A percentile compares a stretch with the other conserved stretches of the same genome.
phyloP scores from a whole-genome alignment of 2,888 invertebrate genomes.

The Eristalis arbustorum region DNA sequence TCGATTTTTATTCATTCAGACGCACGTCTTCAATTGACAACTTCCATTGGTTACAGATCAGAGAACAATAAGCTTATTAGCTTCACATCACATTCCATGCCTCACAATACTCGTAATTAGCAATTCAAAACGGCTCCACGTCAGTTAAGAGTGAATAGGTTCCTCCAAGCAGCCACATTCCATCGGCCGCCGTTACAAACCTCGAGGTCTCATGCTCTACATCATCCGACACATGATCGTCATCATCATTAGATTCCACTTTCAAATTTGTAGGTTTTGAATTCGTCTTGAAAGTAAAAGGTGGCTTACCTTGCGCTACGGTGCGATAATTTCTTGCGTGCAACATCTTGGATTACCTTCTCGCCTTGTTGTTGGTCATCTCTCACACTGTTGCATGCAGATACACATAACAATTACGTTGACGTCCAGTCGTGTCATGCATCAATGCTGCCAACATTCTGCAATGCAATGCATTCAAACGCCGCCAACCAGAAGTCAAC shows the following conservation, averaged over 20 bases:
- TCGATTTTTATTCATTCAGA: conserved; percentile 39
- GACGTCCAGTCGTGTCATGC: conserved; percentile 27
- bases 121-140: conserved; percentile 28
- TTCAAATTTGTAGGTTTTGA: conserved; percentile 32
- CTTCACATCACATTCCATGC: not conserved
- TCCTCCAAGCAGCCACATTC: not conserved
- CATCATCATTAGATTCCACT: conserved; percentile 35
- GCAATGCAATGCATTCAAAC: conserved; percentile 11
- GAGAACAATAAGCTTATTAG: conserved; percentile 20
- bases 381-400: conserved; percentile 26
- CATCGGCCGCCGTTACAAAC: conserved; percentile 5
- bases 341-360: conserved; percentile 54
- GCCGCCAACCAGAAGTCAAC: conserved; percentile 26
- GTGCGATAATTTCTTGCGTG: conserved; percentile 39
- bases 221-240: conserved; percentile 38
- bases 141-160: not conserved
- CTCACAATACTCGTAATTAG: conserved; percentile 21
- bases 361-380: conserved; percentile 39
- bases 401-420: conserved; percentile 42
- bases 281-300: conserved; percentile 57
- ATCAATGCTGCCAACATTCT: conserved; percentile 19
- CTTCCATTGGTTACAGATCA: conserved; percentile 21
- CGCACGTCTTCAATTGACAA: conserved; percentile 35
- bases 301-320: conserved; percentile 58
- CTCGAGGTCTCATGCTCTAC: conserved; percentile 43